phyloP scores from a whole-genome alignment of 2,888 invertebrate species.

The Cephus spinipes region DNA sequence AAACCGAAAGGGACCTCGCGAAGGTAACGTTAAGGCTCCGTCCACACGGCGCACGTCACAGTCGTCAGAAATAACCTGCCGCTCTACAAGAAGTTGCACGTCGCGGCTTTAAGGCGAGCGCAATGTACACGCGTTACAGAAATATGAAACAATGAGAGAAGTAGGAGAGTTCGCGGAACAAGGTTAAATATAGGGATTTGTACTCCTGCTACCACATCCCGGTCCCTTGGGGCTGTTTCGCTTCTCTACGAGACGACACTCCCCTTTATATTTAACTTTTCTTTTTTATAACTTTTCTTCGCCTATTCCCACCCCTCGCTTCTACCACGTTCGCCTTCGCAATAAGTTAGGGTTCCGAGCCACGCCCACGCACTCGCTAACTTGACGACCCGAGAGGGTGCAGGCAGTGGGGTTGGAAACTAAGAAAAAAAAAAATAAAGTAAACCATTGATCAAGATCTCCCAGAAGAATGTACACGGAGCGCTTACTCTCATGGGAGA shows the following conservation, averaged over 20 bases:
- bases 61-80: neutral
- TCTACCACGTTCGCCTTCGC: neutral
- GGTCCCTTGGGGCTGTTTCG: neutral
- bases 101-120: neutral
- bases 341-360: neutral
- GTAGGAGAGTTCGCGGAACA: neutral
- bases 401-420: neutral
- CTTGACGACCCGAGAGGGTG: neutral
- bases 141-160: slow-evolving; percentile 8
- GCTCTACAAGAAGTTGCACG: neutral
- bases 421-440: neutral
- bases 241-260: neutral
- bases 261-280: neutral
- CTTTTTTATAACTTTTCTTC: neutral
- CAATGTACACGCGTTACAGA: neutral
- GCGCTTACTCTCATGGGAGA: neutral
- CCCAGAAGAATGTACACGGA: neutral
- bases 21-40: neutral
- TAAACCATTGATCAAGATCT: neutral
- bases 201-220: neutral
- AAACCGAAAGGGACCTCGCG: neutral
- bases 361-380: neutral
- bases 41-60: neutral
- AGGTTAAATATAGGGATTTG: neutral
- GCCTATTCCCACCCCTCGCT: neutral